A percentile compares a stretch with the other conserved stretches of the same genome.
These are phyloP conservation scores for Antrozous pallidus DNA, from an alignment of 2,797 vertebrate genomes.

Conservation along the genomic window DNA sequence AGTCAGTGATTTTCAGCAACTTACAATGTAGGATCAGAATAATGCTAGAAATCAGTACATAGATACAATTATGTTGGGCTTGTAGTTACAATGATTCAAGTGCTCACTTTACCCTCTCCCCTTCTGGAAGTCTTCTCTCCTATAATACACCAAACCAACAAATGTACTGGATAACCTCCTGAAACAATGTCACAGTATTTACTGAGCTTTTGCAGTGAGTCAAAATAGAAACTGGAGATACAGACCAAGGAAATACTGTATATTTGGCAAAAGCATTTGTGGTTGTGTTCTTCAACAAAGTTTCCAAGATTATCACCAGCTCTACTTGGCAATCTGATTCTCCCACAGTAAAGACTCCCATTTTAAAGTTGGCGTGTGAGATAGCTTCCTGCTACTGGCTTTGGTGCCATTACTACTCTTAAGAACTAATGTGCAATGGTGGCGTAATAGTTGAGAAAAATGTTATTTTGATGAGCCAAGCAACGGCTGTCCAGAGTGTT, in stretches of 20 bases:
- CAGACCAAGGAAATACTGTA: constrained; percentile 81
- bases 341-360: constrained; percentile 72
- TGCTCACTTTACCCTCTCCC: constrained; percentile 35
- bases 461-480: constrained; percentile 61
- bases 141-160: constrained; percentile 70
- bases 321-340: constrained; percentile 76
- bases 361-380: constrained; percentile 70
- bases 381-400: constrained; percentile 43
- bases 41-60: constrained; percentile 65
- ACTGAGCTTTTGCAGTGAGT: constrained; percentile 74
- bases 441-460: not conserved
- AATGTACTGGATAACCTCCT: constrained; percentile 67
- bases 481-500: constrained; percentile 52
- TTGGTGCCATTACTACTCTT: constrained; percentile 1
- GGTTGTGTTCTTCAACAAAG: constrained; percentile 76
- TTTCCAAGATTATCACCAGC: constrained; percentile 82
- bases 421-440: constrained; percentile 56
- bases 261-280: constrained; percentile 82
- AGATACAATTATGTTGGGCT: constrained; percentile 65
- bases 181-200: constrained; percentile 78
- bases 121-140: constrained; percentile 53
- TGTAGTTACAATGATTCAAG: constrained; percentile 69
- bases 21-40: constrained; percentile 57
- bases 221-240: constrained; percentile 77
- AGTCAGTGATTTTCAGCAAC: constrained; percentile 60